Evolutionary conservation across 2,888 invertebrate species (phyloP), one percentile per base, ranked within the genome.

Genomic region (Taphrorychus bicolor): DNA sequence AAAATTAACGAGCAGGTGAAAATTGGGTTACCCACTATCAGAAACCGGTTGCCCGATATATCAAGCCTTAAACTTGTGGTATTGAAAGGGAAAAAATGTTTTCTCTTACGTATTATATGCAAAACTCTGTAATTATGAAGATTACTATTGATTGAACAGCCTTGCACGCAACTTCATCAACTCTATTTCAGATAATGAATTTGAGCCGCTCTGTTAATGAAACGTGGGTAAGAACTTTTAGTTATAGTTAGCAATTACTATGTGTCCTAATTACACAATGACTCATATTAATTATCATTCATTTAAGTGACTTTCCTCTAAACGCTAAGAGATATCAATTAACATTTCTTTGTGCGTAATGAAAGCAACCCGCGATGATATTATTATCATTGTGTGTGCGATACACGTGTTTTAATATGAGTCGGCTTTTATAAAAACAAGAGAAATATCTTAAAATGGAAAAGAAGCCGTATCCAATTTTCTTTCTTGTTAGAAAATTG

Each of bases 61-160:
- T 64, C 42, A 54, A 48, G 54, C 59, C 53, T 66, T 49, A 56
- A 66, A 66, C 65, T 53, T 54, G 65, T 66, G 59, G 17, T 19
- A 7, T 41, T 53, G 42, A 63, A 51, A 56, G 57, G 51, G 57
- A 63, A 57, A 57, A 54, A 41, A 57, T 23, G 57, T 63, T 54
- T 63, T 16, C 51, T 3, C 22, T 32, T 52, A 53, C 58, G 19
- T 40, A 49, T 63, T 63, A 63, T 57, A 63, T 63, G 63, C 63
- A 57, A 32, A 63, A 16, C 45, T 16, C n/a, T 21, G 51, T 51
- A 18, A 17, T 51, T 4, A 19, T 19, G 19, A 21, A 45, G 5
- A 16, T 45, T 5, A 1, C 16, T 45, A 45, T 45, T 45, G 17
- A n/a, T n/a, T n/a, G n/a, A n/a, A n/a, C n/a, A n/a, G 52, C 16